Evolutionary conservation across 1,140 invertebrate species (phyloP), one percentile per base, ranked within the genome.

Genomic region (Popillia japonica): DNA sequence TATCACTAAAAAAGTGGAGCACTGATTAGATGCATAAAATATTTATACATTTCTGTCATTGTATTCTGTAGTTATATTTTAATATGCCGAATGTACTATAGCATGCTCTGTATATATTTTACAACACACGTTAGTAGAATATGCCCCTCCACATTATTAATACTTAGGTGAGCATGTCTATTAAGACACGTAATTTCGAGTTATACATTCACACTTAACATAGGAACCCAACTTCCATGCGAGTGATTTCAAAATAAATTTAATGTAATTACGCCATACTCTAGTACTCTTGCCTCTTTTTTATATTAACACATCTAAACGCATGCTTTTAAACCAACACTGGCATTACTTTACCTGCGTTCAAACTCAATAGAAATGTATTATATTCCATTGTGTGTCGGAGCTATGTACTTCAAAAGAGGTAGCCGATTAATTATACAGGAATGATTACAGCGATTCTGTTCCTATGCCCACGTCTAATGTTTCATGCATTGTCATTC

Each of bases 401-500:
- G 44, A 14, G 44, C 44, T 48, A n/a, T n/a, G 17, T 48, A n/a
- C 2, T 48, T 48, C 44, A 48, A 48, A 48, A 48, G 44, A 48
- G 44, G 44, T 48, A 48, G 44, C 11, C 44, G 44, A 6, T 48
- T 48, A 48, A 48, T 48, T 14, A 48, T 48, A n/a, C 11, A 48
- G 44, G 44, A 48, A 48, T 48, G 44, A 48, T 48, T 48, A n/a
- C 17, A 48, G 44, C 11, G 17, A 48, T 48, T 48, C 44, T 9
- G 11, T 48, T 48, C 17, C 44, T 10, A 0, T 48, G 44, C 44
- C 44, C 44, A 14, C 10, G 44, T 48, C 44, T 48, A 48, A 48
- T 48, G 44, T 48, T 48, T 48, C 44, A 48, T 48, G 44, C 44
- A 48, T 48, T 48, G 44, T 48, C 44, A 48, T 48, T 48, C 44